A percentile compares a stretch with the other conserved stretches of the same genome.
These are phyloP conservation scores for Holcopasites calliopsidis DNA, from an alignment of 1,140 invertebrate species.

Conservation along the genomic window DNA sequence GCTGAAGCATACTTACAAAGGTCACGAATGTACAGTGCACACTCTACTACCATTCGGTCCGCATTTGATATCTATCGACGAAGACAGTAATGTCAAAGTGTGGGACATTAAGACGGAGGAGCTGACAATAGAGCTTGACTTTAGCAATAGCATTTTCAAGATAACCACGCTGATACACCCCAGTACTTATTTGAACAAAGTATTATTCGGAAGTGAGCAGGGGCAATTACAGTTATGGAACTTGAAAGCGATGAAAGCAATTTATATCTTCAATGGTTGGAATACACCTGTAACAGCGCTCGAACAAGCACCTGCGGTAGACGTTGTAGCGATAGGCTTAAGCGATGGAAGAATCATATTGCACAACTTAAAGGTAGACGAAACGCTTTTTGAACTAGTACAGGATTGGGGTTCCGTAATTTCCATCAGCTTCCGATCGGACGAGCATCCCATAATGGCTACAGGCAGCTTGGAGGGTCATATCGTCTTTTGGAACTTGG, in stretches of 20 bases:
- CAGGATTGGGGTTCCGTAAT: constrained; percentile 97
- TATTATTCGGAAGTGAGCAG: constrained; percentile 94
- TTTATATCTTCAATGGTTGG: constrained; percentile 93
- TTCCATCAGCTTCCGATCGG: constrained; percentile 91
- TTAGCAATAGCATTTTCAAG: constrained; percentile 86
- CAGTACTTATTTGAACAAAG: constrained; percentile 95
- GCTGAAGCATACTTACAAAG: constrained; percentile 90
- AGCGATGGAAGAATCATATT: constrained; percentile 90
- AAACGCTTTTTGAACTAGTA: constrained; percentile 91
- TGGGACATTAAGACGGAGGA: constrained; percentile 92
- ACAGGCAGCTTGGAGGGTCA: constrained; percentile 90
- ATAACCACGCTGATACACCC: constrained; percentile 93
- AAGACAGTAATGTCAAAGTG: constrained; percentile 87
- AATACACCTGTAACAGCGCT: constrained; percentile 84
- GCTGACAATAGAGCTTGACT: constrained; percentile 84
- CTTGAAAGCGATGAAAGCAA: constrained; percentile 87
- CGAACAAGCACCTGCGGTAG: constrained; percentile 92
- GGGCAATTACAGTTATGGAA: constrained; percentile 96
- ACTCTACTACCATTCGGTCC: constrained; percentile 92
- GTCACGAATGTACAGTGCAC: constrained; percentile 87
- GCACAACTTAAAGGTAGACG: constrained; percentile 91
- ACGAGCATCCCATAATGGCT: constrained; percentile 92
- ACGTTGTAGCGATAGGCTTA: constrained; percentile 94
- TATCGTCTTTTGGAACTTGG: constrained; percentile 96
- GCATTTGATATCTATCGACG: constrained; percentile 93